Evolutionary conservation across 2,113 vertebrate species (phyloP), one percentile per base, ranked within the genome.

Genomic region (Lepus americanus): DNA sequence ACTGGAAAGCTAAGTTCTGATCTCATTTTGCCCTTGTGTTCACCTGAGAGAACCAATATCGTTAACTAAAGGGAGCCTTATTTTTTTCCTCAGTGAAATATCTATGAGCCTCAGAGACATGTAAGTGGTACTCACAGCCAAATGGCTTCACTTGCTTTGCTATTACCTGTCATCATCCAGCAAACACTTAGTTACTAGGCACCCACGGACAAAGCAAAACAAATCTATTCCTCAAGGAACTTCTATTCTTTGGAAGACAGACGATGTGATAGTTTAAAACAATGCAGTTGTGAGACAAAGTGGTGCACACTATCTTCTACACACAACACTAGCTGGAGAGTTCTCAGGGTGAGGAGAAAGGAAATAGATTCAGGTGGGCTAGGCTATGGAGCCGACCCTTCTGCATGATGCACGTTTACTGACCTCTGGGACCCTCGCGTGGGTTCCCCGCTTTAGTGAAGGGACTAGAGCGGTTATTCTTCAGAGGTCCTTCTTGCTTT

Each of bases 401-500:
- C 25, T 29, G 9, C 25, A 33, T 92, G 20, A 64, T 72, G 29
- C n/a, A 3, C 29, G 5, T 59, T 78, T 49, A 29, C 36, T 92
- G 55, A 31, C 39, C 2, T 44, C 51, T 31, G 0, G 6, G 49
- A 49, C 27, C 27, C 9, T 49, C 72, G 2, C 55, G 66, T 66
- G 27, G 87, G 12, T 72, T 78, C 64, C 88, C 3, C 33, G 17
- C 83, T 70, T 83, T 87, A 76, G 44, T 33, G 73, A 73, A 69
- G 14, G 36, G 9, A 36, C 33, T 83, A 51, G 29, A 44, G 23
- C 53, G 6, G 63, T 20, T 67, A 17, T 59, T 49, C 61, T 74
- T 19, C 44, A 67, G 10, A 44, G 29, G 51, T 44, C 22, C 36
- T 79, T 94, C 55, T 89, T 17, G 22, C 66, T 95, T 94, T 92